Evolutionary conservation across 2,797 vertebrate genomes (phyloP).

Genomic region (Bufotes viridis): DNA sequence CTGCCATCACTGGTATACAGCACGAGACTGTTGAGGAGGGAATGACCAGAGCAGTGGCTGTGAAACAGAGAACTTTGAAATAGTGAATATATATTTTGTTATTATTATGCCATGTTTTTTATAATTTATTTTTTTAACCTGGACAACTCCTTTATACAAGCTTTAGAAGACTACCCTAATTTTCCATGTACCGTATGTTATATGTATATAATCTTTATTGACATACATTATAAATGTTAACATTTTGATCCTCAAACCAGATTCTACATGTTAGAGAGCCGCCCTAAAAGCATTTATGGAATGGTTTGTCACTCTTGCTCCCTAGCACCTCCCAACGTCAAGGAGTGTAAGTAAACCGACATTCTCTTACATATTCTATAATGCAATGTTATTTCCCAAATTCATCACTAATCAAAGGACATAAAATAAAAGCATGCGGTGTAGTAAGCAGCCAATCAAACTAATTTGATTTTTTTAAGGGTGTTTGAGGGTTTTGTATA

Average conservation of each 20-base stretch:
- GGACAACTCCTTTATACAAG: neutral
- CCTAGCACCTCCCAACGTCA: constrained; percentile 89
- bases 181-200: neutral
- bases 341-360: constrained; percentile 87
- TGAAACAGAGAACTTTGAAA: no score
- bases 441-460: neutral
- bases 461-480: neutral
- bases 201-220: neutral
- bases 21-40: no score
- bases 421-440: neutral
- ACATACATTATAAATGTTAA: constrained; percentile 9
- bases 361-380: neutral
- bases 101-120: no score
- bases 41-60: no score
- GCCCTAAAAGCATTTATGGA: constrained; percentile 89
- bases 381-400: neutral
- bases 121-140: no score
- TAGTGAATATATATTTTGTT: no score
- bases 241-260: constrained; percentile 72
- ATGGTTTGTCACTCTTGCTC: constrained; percentile 97
- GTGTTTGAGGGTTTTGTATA: neutral
- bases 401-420: neutral
- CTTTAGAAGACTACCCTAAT: neutral
- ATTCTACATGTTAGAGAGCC: constrained; percentile 93
- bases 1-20: no score